Evolutionary conservation across 2,797 vertebrate genomes (phyloP).

Genomic region (Rhincodon typus): DNA sequence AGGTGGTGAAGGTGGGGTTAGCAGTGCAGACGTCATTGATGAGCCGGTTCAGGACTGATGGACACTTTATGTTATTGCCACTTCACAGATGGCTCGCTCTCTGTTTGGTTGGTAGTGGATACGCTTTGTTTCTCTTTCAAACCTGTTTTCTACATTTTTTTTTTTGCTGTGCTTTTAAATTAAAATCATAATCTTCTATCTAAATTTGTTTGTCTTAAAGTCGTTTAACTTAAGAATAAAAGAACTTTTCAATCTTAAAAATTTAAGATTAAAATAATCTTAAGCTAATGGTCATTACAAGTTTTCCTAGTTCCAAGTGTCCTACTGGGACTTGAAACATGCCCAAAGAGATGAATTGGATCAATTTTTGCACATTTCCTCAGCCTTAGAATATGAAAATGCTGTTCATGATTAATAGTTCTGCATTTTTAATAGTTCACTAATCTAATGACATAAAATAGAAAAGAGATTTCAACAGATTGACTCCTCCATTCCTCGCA

Average conservation of each 20-base stretch:
- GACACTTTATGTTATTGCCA: too few relatives aligned
- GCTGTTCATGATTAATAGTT: background rate
- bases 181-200: background rate
- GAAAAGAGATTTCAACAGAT: background rate
- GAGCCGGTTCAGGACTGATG: too few relatives aligned
- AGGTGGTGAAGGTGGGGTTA: too few relatives aligned
- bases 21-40: too few relatives aligned
- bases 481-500: background rate
- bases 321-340: background rate
- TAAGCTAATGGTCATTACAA: background rate
- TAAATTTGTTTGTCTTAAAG: too few relatives aligned
- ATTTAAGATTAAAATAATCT: background rate
- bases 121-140: too few relatives aligned
- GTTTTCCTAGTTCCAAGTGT: background rate
- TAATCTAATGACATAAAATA: background rate
- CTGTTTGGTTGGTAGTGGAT: background rate
- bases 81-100: background rate
- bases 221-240: too few relatives aligned
- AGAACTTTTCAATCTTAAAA: too few relatives aligned
- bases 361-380: background rate
- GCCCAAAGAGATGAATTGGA: background rate
- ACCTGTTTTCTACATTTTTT: background rate
- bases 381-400: too few relatives aligned
- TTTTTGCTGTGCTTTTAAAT: background rate
- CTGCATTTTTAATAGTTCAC: background rate